These are phyloP conservation scores for Apis cerana DNA, from an alignment of 1,140 invertebrate genomes.

Conservation along the genomic window DNA sequence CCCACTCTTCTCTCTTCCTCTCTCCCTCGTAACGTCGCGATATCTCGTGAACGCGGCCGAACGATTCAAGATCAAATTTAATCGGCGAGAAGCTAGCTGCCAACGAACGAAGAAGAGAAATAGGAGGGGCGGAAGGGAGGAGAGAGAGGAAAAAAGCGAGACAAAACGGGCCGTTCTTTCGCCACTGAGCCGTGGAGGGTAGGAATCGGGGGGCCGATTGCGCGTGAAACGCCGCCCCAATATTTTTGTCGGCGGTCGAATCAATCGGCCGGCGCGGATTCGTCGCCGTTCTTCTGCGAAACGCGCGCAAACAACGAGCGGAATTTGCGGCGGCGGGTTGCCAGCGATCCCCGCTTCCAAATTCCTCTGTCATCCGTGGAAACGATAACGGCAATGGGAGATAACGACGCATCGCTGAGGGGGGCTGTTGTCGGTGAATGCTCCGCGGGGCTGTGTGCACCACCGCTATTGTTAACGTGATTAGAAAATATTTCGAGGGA, in stretches of 20 bases:
- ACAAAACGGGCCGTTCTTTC: constrained; percentile 21
- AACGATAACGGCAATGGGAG: background rate
- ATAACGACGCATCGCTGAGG: background rate
- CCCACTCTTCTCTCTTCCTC: background rate
- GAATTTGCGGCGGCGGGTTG: background rate
- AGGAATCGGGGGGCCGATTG: background rate
- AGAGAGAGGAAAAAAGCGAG: background rate
- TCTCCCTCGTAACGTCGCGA: background rate
- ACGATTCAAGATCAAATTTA: constrained; percentile 35
- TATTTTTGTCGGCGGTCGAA: constrained; percentile 27
- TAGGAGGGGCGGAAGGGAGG: background rate
- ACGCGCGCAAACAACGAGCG: constrained; percentile 14
- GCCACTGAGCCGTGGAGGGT: constrained; percentile 1
- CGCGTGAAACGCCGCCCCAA: constrained; percentile 23
- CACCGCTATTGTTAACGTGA: background rate
- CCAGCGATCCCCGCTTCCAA: background rate
- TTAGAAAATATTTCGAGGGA: constrained; percentile 6
- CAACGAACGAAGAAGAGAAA: background rate
- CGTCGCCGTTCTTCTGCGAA: constrained; percentile 20
- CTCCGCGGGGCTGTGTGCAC: background rate
- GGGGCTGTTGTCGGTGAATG: background rate
- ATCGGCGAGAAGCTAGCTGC: background rate
- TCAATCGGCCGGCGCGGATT: constrained; percentile 29
- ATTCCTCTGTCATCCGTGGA: background rate
- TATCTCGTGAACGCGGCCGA: background rate